phyloP scores from a whole-genome alignment of 2,888 invertebrate genomes.

The Cantharis flavilabris region DNA sequence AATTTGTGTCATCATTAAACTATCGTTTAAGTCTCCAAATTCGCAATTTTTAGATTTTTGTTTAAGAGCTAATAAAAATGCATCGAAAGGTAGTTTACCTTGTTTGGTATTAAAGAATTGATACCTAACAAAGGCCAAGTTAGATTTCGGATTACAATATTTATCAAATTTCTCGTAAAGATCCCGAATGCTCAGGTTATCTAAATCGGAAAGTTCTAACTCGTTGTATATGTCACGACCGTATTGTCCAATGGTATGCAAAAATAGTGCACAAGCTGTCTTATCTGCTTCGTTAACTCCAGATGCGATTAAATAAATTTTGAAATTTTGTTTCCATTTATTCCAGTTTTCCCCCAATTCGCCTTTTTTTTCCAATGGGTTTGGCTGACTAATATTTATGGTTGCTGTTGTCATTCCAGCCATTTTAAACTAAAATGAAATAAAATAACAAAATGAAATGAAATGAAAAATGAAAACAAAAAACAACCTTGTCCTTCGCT shows the following conservation, averaged over 20 bases:
- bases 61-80: conserved; percentile 27
- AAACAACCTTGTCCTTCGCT: background rate
- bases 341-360: conserved; percentile 11
- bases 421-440: background rate
- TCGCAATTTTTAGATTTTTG: conserved; percentile 21
- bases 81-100: conserved; percentile 25
- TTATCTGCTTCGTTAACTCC: background rate
- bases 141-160: conserved; percentile 11
- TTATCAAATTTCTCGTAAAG: conserved; percentile 8
- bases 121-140: conserved; percentile 17
- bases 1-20: conserved; percentile 18
- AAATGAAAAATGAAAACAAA: no score
- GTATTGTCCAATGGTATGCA: conserved; percentile 14
- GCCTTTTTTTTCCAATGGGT: conserved; percentile 1
- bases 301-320: conserved; percentile 10
- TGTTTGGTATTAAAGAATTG: conserved; percentile 32
- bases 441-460: no score
- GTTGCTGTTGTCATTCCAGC: background rate
- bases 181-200: background rate
- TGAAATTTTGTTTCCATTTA: conserved; percentile 15
- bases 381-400: background rate
- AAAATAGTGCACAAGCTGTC: conserved; percentile 1
- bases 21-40: conserved; percentile 27
- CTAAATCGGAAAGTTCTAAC: background rate
- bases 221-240: conserved; percentile 13